Evolutionary conservation across 2,113 vertebrate species (phyloP).

Genomic region (Megaceryle torquata): DNA sequence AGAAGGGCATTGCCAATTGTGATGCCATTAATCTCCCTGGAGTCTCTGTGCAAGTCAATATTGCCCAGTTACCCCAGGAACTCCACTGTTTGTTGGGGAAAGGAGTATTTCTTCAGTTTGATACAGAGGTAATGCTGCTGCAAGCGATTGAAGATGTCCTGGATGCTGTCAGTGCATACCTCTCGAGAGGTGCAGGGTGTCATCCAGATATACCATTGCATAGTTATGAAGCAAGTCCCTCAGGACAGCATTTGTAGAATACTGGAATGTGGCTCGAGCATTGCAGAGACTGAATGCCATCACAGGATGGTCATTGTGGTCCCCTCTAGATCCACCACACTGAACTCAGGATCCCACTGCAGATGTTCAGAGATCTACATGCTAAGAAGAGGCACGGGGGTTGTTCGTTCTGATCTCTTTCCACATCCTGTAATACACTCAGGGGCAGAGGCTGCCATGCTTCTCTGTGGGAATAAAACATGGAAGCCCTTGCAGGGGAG

Average conservation of each 20-base stretch:
- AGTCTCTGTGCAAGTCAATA: not conserved
- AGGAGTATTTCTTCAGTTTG: not conserved
- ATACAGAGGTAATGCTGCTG: fast-evolving
- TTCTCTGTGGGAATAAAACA: not conserved
- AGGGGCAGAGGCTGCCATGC: not conserved
- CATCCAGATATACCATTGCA: not conserved
- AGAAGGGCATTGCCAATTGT: not conserved
- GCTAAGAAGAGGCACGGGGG: not conserved
- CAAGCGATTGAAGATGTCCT: not conserved
- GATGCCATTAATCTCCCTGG: not conserved
- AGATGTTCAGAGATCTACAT: not conserved
- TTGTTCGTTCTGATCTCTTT: not conserved
- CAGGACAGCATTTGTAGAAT: not conserved
- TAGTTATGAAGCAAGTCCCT: not conserved
- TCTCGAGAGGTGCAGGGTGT: fast-evolving
- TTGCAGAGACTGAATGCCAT: not conserved
- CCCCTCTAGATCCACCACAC: not conserved
- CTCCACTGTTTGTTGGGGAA: not conserved
- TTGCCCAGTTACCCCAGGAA: not conserved
- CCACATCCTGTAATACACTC: not conserved
- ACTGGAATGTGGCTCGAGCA: not conserved
- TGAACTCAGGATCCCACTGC: not conserved
- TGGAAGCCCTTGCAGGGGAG: fast-evolving
- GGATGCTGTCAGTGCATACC: not conserved
- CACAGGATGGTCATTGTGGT: not conserved